Evolutionary conservation across 2,888 invertebrate species (phyloP).

Genomic region (Liodrosophila aerea): DNA sequence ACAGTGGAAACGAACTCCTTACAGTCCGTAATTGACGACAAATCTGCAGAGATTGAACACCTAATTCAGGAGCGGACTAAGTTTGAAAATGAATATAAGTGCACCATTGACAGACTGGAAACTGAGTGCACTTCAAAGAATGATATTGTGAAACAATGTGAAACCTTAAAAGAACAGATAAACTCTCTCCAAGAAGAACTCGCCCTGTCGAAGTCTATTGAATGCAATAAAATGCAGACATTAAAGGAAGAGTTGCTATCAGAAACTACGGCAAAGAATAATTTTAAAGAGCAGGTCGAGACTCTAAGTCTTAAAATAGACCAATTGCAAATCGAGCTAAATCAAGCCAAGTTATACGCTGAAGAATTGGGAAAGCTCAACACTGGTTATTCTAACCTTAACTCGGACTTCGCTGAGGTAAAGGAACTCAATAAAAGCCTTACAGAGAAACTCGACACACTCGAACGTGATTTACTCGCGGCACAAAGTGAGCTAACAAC

Average conservation of each 20-base stretch:
- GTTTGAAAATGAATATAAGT: too few species aligned
- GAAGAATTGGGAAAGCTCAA: conserved; percentile 14
- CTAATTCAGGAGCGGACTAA: too few species aligned
- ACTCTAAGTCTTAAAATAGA: not conserved
- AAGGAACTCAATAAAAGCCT: not conserved
- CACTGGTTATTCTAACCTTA: conserved; percentile 5
- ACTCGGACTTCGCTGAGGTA: not conserved
- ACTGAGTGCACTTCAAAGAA: too few species aligned
- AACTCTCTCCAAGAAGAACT: not conserved
- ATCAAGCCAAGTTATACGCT: conserved; percentile 3
- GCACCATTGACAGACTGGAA: too few species aligned
- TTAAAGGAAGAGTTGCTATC: not conserved
- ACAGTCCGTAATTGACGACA: too few species aligned
- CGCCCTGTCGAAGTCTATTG: not conserved
- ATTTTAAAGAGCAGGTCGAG: not conserved
- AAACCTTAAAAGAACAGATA: too few species aligned
- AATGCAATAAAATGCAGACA: not conserved
- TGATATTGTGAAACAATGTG: too few species aligned
- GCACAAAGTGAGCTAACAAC: conserved; percentile 3
- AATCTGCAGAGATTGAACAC: too few species aligned
- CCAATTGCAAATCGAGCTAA: conserved; percentile 11
- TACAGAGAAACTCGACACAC: conserved; percentile 6
- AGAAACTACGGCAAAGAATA: not conserved
- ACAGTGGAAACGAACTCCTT: too few species aligned
- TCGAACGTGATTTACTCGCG: conserved; percentile 14